These are phyloP conservation scores for Coleophora deauratella DNA, from an alignment of 2,888 invertebrate genomes.

Conservation along the genomic window DNA sequence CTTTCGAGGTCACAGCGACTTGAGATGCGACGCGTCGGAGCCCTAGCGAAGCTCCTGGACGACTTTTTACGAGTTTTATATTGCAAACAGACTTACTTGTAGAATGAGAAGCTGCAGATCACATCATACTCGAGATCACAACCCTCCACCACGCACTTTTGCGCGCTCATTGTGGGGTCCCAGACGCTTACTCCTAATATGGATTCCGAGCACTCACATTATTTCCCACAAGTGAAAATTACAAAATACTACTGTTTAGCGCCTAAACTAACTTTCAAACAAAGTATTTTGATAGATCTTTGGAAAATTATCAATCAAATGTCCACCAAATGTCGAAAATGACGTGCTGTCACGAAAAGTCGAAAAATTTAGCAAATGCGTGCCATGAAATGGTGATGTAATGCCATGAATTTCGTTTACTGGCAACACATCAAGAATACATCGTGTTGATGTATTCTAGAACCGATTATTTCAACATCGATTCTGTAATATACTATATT, in stretches of 20 bases:
- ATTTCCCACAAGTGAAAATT: constrained; percentile 39
- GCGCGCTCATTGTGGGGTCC: constrained; percentile 54
- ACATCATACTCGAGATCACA: constrained; percentile 69
- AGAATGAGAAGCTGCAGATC: constrained; percentile 69
- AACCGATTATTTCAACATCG: too few species aligned
- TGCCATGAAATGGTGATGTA: constrained; percentile 70
- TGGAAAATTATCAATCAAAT: constrained; percentile 74
- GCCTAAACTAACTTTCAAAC: constrained; percentile 71
- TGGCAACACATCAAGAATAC: too few species aligned
- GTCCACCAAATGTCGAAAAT: constrained; percentile 75
- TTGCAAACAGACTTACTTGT: constrained; percentile 56
- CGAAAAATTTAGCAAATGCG: constrained; percentile 67
- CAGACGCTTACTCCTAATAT: constrained; percentile 42
- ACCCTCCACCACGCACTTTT: constrained; percentile 68
- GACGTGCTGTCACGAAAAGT: constrained; percentile 74
- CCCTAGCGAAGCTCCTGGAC: not conserved
- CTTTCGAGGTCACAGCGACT: constrained; percentile 1
- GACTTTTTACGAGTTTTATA: not conserved
- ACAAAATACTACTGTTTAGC: constrained; percentile 61
- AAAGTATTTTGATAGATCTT: constrained; percentile 72
- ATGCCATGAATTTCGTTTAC: constrained; percentile 25
- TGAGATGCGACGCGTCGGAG: not conserved
- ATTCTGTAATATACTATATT: too few species aligned
- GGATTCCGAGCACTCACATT: constrained; percentile 58
- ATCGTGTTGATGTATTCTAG: too few species aligned